phyloP scores from a whole-genome alignment of 2,888 invertebrate genomes.

The Caenorhabditis japonica region DNA sequence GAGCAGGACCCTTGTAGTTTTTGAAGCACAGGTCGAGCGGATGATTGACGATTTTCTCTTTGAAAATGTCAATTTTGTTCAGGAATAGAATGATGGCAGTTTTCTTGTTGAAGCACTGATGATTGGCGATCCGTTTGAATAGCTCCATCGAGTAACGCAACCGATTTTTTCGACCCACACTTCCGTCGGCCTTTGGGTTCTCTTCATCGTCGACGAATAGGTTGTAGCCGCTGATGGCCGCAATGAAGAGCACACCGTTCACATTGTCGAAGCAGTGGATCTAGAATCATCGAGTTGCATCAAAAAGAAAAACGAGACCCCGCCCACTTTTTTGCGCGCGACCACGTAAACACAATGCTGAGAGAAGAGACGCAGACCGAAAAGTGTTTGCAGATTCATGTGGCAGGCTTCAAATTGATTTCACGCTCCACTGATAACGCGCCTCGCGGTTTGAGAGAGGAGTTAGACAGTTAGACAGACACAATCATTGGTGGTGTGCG shows the following conservation, averaged over 20 bases:
- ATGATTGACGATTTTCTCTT: conserved; percentile 56
- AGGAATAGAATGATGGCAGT: conserved; percentile 78
- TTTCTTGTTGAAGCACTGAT: conserved; percentile 77
- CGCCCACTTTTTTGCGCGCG: too few relatives aligned
- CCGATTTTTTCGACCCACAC: conserved; percentile 72
- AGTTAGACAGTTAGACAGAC: too few relatives aligned
- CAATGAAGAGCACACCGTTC: conserved; percentile 83
- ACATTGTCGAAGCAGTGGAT: conserved; percentile 99
- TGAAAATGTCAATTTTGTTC: conserved; percentile 78
- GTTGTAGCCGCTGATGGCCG: conserved; percentile 73
- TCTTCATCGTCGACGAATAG: conserved; percentile 41
- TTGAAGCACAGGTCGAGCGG: conserved; percentile 77
- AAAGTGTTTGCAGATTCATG: too few relatives aligned
- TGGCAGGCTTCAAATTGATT: too few relatives aligned
- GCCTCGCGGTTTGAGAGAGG: too few relatives aligned
- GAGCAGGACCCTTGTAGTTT: conserved; percentile 77
- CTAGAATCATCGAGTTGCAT: conserved; percentile 14
- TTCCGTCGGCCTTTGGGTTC: conserved; percentile 29
- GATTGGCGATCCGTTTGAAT: conserved; percentile 77
- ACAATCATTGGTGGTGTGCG: too few relatives aligned
- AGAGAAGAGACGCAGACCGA: too few relatives aligned
- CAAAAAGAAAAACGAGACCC: background rate
- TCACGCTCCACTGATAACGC: too few relatives aligned
- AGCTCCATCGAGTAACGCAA: conserved; percentile 73
- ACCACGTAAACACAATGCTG: too few relatives aligned